Percentiles rank a stretch among this genome's conserved stretches.
These are phyloP conservation scores for Amiota mariae DNA, from an alignment of 2,888 invertebrate species.

Conservation along the genomic window DNA sequence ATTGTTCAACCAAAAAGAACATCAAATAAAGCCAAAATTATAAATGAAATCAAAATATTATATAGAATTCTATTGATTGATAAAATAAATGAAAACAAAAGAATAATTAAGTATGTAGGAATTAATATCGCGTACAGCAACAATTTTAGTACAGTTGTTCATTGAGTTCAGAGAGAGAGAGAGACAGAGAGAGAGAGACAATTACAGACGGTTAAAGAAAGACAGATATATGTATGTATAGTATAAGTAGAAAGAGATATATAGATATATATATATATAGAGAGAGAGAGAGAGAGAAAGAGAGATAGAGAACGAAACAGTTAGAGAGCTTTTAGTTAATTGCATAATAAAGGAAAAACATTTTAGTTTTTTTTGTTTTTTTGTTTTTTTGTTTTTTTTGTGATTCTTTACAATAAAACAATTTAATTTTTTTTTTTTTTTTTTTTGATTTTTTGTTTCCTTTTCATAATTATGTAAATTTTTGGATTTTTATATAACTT, in stretches of 20 bases:
- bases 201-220: not conserved
- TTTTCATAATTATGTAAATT: slow-evolving; percentile 38
- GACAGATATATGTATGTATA: too few species aligned
- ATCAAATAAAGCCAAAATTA: not conserved
- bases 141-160: slow-evolving; percentile 1
- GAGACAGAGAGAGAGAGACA: not conserved
- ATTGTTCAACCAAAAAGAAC: not conserved
- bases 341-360: slow-evolving; percentile 37
- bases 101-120: not conserved
- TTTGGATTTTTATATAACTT: slow-evolving; percentile 46
- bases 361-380: slow-evolving; percentile 23
- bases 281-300: slow-evolving; percentile 4
- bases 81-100: slow-evolving; percentile 2
- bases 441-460: slow-evolving; percentile 35
- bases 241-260: too few species aligned
- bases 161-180: not conserved
- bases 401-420: slow-evolving; percentile 65
- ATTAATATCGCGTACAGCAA: not conserved
- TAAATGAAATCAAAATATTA: not conserved
- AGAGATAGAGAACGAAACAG: slow-evolving; percentile 17
- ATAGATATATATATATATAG: too few species aligned
- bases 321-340: slow-evolving; percentile 24
- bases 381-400: slow-evolving; percentile 6
- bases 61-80: not conserved
- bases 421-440: slow-evolving; percentile 54